Evolutionary conservation across 92 coral and sea anemone species (phyloP).

Genomic region (Galaxea fascicularis): DNA sequence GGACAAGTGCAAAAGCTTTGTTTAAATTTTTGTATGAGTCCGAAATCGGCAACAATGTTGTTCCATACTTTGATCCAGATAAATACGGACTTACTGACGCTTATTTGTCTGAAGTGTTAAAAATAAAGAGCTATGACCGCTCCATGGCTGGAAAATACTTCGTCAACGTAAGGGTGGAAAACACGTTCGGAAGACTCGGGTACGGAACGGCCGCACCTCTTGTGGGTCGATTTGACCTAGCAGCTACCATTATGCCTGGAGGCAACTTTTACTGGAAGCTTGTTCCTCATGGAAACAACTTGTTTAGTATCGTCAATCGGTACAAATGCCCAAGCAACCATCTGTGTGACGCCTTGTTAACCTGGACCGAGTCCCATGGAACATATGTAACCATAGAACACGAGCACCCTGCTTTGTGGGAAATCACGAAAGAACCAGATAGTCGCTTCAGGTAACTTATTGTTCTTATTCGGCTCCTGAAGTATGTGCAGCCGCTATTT

Average conservation of each 20-base stretch:
- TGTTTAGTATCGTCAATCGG: slow-evolving; percentile 45
- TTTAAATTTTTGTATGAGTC: slow-evolving; percentile 54
- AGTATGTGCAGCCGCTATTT: too few species aligned
- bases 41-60: slow-evolving; percentile 26
- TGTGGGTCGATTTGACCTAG: neutral
- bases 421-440: neutral
- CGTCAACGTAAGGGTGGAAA: neutral
- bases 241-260: neutral
- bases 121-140: slow-evolving; percentile 53
- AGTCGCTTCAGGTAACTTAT: neutral
- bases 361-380: neutral
- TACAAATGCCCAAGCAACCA: slow-evolving; percentile 22
- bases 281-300: slow-evolving; percentile 61
- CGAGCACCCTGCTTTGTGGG: slow-evolving; percentile 30
- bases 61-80: slow-evolving; percentile 61
- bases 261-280: slow-evolving; percentile 48
- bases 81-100: slow-evolving; percentile 42
- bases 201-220: slow-evolving; percentile 7
- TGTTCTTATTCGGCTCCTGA: neutral
- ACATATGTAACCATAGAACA: slow-evolving; percentile 3
- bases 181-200: slow-evolving; percentile 26
- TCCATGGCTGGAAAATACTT: slow-evolving; percentile 33
- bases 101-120: slow-evolving; percentile 23
- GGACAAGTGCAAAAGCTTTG: slow-evolving; percentile 30
- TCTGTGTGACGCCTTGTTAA: slow-evolving; percentile 18